Conservation (phyloP, 2,888 invertebrate genomes). For the Desoria tigrina region DNA sequence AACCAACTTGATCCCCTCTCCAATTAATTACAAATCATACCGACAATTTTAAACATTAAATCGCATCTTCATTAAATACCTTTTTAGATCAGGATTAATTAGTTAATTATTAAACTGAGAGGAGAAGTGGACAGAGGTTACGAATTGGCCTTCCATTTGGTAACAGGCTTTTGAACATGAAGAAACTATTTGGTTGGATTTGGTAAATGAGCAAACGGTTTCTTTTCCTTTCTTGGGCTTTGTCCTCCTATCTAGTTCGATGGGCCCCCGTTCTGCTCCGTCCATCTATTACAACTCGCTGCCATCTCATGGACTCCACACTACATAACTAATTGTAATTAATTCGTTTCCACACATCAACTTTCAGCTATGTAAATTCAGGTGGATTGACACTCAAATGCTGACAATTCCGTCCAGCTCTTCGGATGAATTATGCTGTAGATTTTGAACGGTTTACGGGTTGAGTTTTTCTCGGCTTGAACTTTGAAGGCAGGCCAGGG, state of each 20-base stretch:
- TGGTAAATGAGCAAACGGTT: constrained; percentile 10
- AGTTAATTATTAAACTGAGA: too few relatives aligned
- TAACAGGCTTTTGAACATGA: constrained; percentile 17
- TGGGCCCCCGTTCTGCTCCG: background rate
- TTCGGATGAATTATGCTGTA: too few relatives aligned
- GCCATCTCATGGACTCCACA: constrained; percentile 12
- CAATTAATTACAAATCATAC: background rate
- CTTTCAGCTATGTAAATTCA: too few relatives aligned
- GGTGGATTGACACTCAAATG: too few relatives aligned
- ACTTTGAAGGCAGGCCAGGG: too few relatives aligned
- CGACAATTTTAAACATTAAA: background rate
- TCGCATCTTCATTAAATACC: too few relatives aligned
- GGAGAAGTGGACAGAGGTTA: background rate
- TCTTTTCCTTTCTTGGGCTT: constrained; percentile 17
- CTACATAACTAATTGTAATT: too few relatives aligned
- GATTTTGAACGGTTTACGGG: too few relatives aligned
- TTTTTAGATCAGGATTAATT: too few relatives aligned
- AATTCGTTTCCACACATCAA: too few relatives aligned
- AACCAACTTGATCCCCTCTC: background rate
- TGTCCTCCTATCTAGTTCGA: constrained; percentile 7
- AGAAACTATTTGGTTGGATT: constrained; percentile 4
- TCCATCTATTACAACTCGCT: background rate
- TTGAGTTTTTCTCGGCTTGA: too few relatives aligned
- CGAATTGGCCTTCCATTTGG: background rate
- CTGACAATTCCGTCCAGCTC: too few relatives aligned